Base-by-base conservation (phyloP, 2,113 vertebrate genomes). In the Saguinus imperator region DNA sequence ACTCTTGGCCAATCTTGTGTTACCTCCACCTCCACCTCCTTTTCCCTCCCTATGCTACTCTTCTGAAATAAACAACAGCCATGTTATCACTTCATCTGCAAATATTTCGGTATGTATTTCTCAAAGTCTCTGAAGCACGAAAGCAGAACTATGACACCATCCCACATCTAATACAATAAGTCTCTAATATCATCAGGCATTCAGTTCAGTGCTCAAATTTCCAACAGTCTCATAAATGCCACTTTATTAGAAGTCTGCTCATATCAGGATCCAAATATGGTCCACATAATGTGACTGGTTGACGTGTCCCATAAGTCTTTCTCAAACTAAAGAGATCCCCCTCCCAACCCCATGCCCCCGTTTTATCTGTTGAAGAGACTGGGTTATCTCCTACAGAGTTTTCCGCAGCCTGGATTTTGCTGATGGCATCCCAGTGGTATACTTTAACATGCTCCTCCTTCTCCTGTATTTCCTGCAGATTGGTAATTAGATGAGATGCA, bases 251-350 rank as follows among this genome's bases (percentile, higher is more conserved):
- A 91, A 35, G 29, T 23, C 0, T 61, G 57, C 66, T 37, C 13
- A 16, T 4, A 17, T 4, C 57, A 48, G 40, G 61, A 57, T n/a
- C 48, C 6, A 37, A 35, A 48, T 43, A 37, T 1, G 23, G 58
- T 16, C n/a, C 52, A 52, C 0, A 27, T 1, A 7, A 0, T 7
- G 48, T 48, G 83, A 43, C 0, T 14, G 27, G 43, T 1, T 8
- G 37, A 66, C 48, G 8, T 0, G 6, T 3, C 32, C 48, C 27
- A 5, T 2, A 40, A 89, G 61, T 35, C 48, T 32, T 45, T 23
- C 27, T 50, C 25, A 18, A 66, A 58, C 17, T n/a, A 5, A 29
- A 50, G 29, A 3, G 8, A 0, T 11, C 52, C 14, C 12, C 27
- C 25, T 66, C 37, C 48, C 50, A 14, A 1, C 5, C 16, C 13